phyloP scores from a whole-genome alignment of 2,797 vertebrate genomes.

The Chelonia mydas region DNA sequence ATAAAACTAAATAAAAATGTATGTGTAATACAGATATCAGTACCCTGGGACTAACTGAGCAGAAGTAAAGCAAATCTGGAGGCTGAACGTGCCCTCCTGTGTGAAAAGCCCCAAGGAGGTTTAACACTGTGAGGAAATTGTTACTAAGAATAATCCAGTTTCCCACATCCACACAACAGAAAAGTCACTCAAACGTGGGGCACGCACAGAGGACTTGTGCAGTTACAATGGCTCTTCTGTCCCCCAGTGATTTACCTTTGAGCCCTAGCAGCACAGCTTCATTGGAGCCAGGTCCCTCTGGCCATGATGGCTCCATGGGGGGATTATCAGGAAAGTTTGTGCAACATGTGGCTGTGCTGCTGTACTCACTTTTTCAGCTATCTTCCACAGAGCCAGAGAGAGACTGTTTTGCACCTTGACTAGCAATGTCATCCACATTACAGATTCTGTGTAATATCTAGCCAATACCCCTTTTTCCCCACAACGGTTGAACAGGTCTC shows the following conservation, averaged over 20 bases:
- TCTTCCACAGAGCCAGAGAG: background rate
- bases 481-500: too few relatives aligned
- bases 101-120: background rate
- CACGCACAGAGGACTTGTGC: background rate
- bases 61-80: background rate
- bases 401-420: background rate
- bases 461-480: background rate
- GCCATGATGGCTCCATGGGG: background rate
- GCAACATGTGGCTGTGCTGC: background rate
- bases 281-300: background rate
- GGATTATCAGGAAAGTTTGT: background rate
- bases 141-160: background rate
- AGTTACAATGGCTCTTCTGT: background rate
- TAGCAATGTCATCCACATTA: background rate
- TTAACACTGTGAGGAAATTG: background rate
- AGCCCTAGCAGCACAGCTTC: background rate
- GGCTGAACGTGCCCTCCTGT: background rate
- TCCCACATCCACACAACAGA: background rate
- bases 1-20: background rate
- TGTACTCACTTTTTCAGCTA: background rate
- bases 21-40: background rate
- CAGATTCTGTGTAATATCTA: background rate
- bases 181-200: background rate
- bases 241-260: background rate
- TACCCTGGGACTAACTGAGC: background rate